phyloP scores from a whole-genome alignment of 1,140 invertebrate genomes.

The Maniola jurtina region DNA sequence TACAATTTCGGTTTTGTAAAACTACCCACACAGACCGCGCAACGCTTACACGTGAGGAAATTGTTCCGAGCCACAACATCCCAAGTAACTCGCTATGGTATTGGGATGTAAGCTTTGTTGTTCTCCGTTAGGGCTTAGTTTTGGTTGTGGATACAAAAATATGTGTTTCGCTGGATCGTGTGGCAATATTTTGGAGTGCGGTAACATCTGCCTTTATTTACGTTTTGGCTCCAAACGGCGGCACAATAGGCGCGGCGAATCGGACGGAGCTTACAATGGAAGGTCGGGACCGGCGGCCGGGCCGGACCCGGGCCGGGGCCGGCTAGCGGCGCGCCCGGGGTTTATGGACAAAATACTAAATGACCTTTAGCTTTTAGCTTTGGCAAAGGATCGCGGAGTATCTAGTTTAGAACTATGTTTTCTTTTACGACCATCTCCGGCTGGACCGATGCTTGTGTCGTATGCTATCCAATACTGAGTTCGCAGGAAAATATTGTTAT shows the following conservation, averaged over 20 bases:
- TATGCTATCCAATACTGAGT: neutral
- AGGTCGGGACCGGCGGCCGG: constrained; percentile 30
- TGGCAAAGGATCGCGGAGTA: constrained; percentile 19
- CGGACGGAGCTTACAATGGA: constrained; percentile 60
- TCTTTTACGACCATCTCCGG: constrained; percentile 16
- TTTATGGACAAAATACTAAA: constrained; percentile 54
- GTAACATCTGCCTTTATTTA: constrained; percentile 78
- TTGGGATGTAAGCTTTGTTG: constrained; percentile 14
- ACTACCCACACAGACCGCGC: constrained; percentile 65
- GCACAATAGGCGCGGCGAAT: constrained; percentile 70
- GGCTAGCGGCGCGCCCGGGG: constrained; percentile 21
- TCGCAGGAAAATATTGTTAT: neutral
- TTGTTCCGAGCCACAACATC: constrained; percentile 21
- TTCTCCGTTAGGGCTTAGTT: constrained; percentile 30
- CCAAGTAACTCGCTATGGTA: constrained; percentile 6
- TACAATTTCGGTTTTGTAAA: constrained; percentile 74
- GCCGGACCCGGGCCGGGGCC: constrained; percentile 20
- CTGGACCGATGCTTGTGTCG: neutral
- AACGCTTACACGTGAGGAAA: constrained; percentile 40
- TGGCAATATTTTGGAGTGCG: constrained; percentile 64
- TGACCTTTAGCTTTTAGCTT: constrained; percentile 50
- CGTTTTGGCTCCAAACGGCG: constrained; percentile 68
- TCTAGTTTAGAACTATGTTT: constrained; percentile 19
- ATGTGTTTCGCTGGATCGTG: constrained; percentile 31
- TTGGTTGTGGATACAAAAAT: constrained; percentile 19